Conservation (phyloP, 2,888 invertebrate species). For the Malthinus flaveolus region DNA sequence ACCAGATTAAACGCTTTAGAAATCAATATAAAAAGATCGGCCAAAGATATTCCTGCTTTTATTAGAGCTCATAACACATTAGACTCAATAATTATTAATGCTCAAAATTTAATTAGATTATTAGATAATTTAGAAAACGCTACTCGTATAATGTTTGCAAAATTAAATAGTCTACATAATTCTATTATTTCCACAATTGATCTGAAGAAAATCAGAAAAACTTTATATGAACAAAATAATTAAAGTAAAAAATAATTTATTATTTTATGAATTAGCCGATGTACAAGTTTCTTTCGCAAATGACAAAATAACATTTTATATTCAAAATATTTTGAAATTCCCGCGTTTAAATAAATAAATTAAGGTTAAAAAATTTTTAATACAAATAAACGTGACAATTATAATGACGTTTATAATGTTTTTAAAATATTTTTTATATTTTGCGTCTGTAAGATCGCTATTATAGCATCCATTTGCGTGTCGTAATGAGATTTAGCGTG, state of each 20-base stretch:
- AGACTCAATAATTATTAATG: not conserved
- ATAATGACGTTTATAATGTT: too few relatives aligned
- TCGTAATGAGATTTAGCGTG: too few relatives aligned
- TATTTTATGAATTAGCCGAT: not conserved
- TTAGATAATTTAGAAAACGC: not conserved
- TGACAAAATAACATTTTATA: not conserved
- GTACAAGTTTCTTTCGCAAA: not conserved
- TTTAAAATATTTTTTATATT: too few relatives aligned
- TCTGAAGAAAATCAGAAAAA: too few relatives aligned
- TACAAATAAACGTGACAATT: too few relatives aligned
- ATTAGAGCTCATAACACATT: not conserved
- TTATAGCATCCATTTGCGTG: too few relatives aligned
- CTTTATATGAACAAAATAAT: not conserved
- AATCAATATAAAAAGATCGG: not conserved
- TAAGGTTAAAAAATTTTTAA: too few relatives aligned
- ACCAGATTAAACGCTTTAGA: conserved; percentile 9
- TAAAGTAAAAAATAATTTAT: not conserved
- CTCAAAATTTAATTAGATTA: not conserved
- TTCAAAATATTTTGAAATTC: too few relatives aligned
- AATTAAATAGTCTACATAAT: not conserved
- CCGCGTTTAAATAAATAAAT: too few relatives aligned
- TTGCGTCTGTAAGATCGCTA: too few relatives aligned
- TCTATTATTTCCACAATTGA: too few relatives aligned
- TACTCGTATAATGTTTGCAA: too few relatives aligned
- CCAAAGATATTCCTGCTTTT: not conserved